Percentiles rank a stretch among this genome's conserved stretches.
phyloP scores from a whole-genome alignment of 2,888 invertebrate genomes.

The Stegophylla sp. region DNA sequence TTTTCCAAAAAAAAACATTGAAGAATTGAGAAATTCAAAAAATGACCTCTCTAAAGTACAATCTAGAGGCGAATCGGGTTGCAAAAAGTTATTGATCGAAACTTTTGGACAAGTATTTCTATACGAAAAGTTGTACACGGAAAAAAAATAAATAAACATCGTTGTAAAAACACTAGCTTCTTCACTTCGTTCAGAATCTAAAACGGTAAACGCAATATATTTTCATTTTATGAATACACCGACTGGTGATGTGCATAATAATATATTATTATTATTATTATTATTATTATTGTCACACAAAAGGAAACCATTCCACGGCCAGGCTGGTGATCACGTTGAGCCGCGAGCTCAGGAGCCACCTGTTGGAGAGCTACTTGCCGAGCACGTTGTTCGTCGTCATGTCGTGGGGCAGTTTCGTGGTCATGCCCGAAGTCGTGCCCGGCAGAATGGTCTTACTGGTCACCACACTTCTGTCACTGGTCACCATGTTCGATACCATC shows the following conservation, averaged over 20 bases:
- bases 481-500: conserved; percentile 74
- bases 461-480: conserved; percentile 71
- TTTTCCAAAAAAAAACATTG: too few species aligned
- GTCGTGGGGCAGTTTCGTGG: conserved; percentile 74
- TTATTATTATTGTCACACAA: neutral
- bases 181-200: too few species aligned
- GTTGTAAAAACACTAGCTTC: too few species aligned
- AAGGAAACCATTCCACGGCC: conserved; percentile 71
- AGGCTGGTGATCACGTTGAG: conserved; percentile 71
- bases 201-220: too few species aligned
- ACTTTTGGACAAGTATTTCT: too few species aligned
- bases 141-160: too few species aligned
- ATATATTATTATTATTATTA: neutral
- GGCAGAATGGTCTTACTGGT: conserved; percentile 73
- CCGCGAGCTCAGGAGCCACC: conserved; percentile 71
- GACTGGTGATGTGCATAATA: neutral
- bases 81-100: too few species aligned
- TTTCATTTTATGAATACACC: neutral
- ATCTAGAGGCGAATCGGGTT: too few species aligned
- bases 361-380: conserved; percentile 72
- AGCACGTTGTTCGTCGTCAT: conserved; percentile 73
- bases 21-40: too few species aligned
- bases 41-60: too few species aligned
- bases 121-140: too few species aligned
- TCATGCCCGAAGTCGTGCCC: conserved; percentile 73